Evolutionary conservation across 1,140 invertebrate species (phyloP).

Genomic region (Drosophila saltans): DNA sequence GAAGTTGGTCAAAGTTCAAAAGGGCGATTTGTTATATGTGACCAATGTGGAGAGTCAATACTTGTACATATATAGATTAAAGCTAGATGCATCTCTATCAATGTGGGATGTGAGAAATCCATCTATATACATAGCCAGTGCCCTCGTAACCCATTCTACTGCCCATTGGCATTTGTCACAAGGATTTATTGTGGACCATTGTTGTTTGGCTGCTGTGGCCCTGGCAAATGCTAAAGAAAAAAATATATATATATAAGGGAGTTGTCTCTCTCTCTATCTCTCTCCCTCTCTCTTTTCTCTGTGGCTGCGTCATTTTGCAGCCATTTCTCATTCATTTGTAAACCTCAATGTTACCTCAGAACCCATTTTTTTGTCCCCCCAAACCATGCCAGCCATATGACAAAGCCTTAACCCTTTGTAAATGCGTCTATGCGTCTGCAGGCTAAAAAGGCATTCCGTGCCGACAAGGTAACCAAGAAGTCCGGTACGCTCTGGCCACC

Average conservation of each 20-base stretch:
- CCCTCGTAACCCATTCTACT: constrained; percentile 42
- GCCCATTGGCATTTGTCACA: constrained; percentile 59
- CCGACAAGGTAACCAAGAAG: constrained; percentile 28
- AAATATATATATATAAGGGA: background rate
- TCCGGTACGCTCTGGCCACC: background rate
- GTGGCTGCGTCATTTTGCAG: constrained; percentile 64
- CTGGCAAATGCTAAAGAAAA: background rate
- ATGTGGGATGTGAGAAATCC: too few species aligned
- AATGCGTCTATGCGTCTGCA: constrained; percentile 5
- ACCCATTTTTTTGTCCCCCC: background rate
- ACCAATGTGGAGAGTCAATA: too few species aligned
- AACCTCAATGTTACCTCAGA: constrained; percentile 38
- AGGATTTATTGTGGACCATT: constrained; percentile 63
- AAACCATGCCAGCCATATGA: background rate
- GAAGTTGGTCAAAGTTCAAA: too few species aligned
- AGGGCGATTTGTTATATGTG: too few species aligned
- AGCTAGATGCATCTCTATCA: too few species aligned
- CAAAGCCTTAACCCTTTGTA: background rate
- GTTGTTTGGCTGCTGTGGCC: background rate
- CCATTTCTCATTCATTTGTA: constrained; percentile 61
- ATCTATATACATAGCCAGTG: background rate
- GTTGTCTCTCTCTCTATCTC: too few species aligned
- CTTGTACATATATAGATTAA: too few species aligned
- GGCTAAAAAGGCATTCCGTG: constrained; percentile 31
- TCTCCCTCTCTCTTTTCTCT: constrained; percentile 9